Percentiles rank a stretch among this genome's conserved stretches.
Evolutionary conservation across 2,888 invertebrate genomes (phyloP).

Genomic region (Mylabris sibirica): DNA sequence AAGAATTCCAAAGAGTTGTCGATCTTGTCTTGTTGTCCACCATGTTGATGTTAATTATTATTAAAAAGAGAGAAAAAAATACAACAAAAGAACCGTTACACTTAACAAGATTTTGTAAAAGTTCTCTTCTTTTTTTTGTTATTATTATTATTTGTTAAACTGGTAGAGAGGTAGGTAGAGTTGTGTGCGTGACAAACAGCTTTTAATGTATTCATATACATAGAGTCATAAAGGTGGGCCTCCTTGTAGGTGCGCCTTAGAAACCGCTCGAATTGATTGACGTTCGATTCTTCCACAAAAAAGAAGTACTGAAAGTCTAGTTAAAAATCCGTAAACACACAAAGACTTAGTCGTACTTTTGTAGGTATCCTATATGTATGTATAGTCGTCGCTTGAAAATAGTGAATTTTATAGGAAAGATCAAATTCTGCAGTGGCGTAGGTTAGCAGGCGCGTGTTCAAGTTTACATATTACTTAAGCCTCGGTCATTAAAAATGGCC

Average conservation of each 20-base stretch:
- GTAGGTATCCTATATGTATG: too few relatives aligned
- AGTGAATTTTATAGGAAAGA: too few relatives aligned
- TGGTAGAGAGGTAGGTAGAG: conserved; percentile 10
- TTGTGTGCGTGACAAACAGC: conserved; percentile 39
- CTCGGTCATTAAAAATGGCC: too few relatives aligned
- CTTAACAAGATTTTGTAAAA: conserved; percentile 7
- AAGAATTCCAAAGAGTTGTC: background rate
- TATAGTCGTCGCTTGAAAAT: too few relatives aligned
- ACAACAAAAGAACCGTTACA: background rate
- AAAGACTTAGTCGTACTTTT: too few relatives aligned
- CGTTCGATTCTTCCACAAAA: conserved; percentile 45
- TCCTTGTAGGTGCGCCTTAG: conserved; percentile 51
- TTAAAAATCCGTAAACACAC: too few relatives aligned
- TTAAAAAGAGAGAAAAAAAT: background rate
- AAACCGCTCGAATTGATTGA: conserved; percentile 52
- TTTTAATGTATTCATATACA: conserved; percentile 42
- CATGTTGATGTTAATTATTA: background rate
- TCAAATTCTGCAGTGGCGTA: too few relatives aligned
- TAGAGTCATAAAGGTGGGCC: conserved; percentile 41
- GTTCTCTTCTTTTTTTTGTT: background rate
- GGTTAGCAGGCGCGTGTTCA: too few relatives aligned
- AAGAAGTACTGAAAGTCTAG: background rate
- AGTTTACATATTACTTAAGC: too few relatives aligned
- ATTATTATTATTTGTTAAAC: background rate
- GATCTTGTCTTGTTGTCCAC: background rate